phyloP scores from a whole-genome alignment of 2,888 invertebrate genomes.

The Orthosia incerta region DNA sequence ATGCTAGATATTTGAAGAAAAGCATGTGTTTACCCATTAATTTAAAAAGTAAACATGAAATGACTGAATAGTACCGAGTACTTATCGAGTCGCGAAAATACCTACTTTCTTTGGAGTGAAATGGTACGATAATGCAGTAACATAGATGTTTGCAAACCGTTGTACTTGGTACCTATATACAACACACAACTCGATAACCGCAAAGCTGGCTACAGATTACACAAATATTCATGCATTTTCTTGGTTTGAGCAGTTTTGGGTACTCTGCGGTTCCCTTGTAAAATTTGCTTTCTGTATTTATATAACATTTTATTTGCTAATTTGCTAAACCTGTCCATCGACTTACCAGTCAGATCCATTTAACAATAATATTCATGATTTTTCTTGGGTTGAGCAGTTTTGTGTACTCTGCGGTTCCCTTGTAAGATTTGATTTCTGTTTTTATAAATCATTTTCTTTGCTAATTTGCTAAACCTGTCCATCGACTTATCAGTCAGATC shows the following conservation, averaged over 20 bases:
- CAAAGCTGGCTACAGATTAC: not conserved
- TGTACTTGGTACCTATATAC: too few species aligned
- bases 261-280: not conserved
- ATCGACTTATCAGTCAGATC: not conserved
- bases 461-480: too few species aligned
- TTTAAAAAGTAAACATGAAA: slow-evolving; percentile 19
- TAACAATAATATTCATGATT: not conserved
- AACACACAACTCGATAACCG: too few species aligned
- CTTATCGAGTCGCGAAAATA: slow-evolving; percentile 3
- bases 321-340: too few species aligned
- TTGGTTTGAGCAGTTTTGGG: not conserved
- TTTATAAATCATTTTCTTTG: not conserved
- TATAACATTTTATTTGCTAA: not conserved
- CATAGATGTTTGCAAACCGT: not conserved
- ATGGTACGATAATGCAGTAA: not conserved
- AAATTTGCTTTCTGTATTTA: not conserved
- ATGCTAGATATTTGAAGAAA: slow-evolving; percentile 32
- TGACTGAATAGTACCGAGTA: not conserved
- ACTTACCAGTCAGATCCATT: not conserved
- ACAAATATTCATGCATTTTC: not conserved
- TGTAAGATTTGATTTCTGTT: not conserved
- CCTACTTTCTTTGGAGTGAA: slow-evolving; percentile 8
- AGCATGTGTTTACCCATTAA: slow-evolving; percentile 23
- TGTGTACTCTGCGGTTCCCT: not conserved
- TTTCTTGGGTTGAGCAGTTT: not conserved